Evolutionary conservation across 2,888 invertebrate species (phyloP).

Genomic region (Tanaodytes sp.): DNA sequence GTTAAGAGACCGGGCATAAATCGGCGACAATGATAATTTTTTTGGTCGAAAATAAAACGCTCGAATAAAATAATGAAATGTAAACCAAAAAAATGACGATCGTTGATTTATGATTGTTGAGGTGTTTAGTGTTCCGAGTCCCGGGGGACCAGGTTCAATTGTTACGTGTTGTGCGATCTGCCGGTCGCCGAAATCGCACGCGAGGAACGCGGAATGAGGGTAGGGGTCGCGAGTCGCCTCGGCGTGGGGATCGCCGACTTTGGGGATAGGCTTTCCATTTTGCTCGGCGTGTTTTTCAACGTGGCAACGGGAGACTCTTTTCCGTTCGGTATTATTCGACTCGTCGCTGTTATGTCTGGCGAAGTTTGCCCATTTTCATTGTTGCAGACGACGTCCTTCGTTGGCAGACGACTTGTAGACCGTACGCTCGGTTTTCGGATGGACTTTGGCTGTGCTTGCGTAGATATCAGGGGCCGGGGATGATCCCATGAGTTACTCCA

Average conservation of each 20-base stretch:
- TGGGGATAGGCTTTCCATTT: slow-evolving; percentile 34
- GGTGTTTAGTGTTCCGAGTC: no score
- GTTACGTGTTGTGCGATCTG: slow-evolving; percentile 65
- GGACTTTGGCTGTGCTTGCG: slow-evolving; percentile 58
- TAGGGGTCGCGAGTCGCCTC: slow-evolving; percentile 59
- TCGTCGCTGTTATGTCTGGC: slow-evolving; percentile 43
- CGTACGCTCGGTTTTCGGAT: slow-evolving; percentile 39
- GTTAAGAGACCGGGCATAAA: background rate
- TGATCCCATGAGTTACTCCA: slow-evolving; percentile 70
- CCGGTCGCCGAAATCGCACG: slow-evolving; percentile 64
- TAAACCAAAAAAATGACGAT: slow-evolving; percentile 2
- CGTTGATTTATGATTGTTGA: no score
- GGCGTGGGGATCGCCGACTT: slow-evolving; percentile 61
- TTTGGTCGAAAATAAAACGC: background rate
- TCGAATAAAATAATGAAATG: background rate
- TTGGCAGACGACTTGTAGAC: slow-evolving; percentile 47
- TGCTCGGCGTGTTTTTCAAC: slow-evolving; percentile 15
- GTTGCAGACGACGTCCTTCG: slow-evolving; percentile 55
- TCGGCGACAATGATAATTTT: background rate
- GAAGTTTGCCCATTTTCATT: slow-evolving; percentile 26
- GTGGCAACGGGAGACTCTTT: slow-evolving; percentile 37
- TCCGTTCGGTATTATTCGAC: slow-evolving; percentile 39
- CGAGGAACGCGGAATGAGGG: slow-evolving; percentile 64
- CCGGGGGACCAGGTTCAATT: slow-evolving; percentile 9
- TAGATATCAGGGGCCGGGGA: slow-evolving; percentile 61